Evolutionary conservation across 2,113 vertebrate species (phyloP), one percentile per base, ranked within the genome.

Genomic region (Ariopsis seemanni): DNA sequence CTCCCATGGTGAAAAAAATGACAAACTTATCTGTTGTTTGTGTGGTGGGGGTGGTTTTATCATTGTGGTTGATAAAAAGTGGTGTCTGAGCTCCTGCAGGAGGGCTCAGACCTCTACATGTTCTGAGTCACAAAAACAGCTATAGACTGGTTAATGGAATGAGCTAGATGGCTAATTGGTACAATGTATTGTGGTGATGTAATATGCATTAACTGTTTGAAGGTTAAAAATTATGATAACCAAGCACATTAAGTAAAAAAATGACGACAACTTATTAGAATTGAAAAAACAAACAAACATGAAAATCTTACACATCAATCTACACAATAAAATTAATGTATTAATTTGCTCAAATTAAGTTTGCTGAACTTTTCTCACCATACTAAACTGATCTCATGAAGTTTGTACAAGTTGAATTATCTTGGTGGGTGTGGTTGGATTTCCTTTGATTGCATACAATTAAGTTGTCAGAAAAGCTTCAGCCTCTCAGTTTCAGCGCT

Each of bases 41-140:
- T 79, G 67, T 60, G 53, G 77, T 60, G 53, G 77, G 0, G 42
- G 34, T 84, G 67, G 55, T 14, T 48, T 60, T 74, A 20, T 58
- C 30, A 30, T 50, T 85, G 84, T 60, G 84, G 75, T 69, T 87
- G 89, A 89, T 89, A 85, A 77, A 83, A 34, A 65, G 25, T 4
- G 30, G 11, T 50, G 27, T 65, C 57, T 71, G 62, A 34, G 42
- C 30, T 75, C n/a, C 27, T 60, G 74, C 30, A 71, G 74, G 60
- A 69, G 52, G 74, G 52, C 14, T 30, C 17, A 55, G 30, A 84
- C 52, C 18, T 58, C 11, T 7, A 15, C 17, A 58, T 4, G 5
- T 12, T 72, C 48, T 30, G 50, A 53, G 12, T 34, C 0, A n/a
- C 30, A 78, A 78, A 52, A 30, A 18, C 2, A n/a, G 55, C 7